Evolutionary conservation across 2,888 invertebrate species (phyloP).

Genomic region (Panzeria rudis): DNA sequence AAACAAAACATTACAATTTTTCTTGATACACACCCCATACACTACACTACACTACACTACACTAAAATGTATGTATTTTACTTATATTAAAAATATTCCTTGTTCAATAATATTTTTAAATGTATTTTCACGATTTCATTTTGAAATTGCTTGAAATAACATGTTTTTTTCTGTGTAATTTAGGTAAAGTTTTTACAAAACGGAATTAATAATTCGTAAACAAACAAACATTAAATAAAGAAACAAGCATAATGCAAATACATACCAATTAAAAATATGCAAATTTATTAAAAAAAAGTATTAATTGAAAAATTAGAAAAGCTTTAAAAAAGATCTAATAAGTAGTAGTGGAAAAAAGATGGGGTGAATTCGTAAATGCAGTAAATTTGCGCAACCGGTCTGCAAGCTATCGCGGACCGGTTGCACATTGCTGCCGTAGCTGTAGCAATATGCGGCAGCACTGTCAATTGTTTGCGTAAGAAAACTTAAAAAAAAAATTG

Average conservation of each 20-base stretch:
- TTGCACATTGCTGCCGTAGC: no score
- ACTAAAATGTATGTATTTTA: slow-evolving; percentile 12
- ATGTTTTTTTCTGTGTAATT: slow-evolving; percentile 36
- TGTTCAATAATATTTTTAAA: slow-evolving; percentile 6
- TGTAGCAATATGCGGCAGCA: no score
- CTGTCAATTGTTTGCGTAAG: no score
- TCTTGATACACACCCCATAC: slow-evolving; percentile 4
- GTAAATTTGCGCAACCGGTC: no score
- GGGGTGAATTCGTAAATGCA: no score
- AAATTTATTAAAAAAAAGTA: no score
- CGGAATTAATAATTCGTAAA: slow-evolving; percentile 18
- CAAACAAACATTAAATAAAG: slow-evolving; percentile 40
- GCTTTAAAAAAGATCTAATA: no score
- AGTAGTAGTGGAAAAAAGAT: no score
- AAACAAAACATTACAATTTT: slow-evolving; percentile 29
- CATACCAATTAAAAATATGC: neutral
- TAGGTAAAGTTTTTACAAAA: slow-evolving; percentile 31
- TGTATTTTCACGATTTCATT: slow-evolving; percentile 32
- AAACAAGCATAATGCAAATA: slow-evolving; percentile 37
- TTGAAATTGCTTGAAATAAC: slow-evolving; percentile 20
- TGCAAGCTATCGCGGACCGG: no score
- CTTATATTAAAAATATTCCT: slow-evolving; percentile 20
- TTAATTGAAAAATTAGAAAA: no score
- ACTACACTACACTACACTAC: neutral
- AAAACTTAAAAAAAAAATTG: no score